phyloP scores from a whole-genome alignment of 2,113 vertebrate species.

The Ancistrus triradiatus region DNA sequence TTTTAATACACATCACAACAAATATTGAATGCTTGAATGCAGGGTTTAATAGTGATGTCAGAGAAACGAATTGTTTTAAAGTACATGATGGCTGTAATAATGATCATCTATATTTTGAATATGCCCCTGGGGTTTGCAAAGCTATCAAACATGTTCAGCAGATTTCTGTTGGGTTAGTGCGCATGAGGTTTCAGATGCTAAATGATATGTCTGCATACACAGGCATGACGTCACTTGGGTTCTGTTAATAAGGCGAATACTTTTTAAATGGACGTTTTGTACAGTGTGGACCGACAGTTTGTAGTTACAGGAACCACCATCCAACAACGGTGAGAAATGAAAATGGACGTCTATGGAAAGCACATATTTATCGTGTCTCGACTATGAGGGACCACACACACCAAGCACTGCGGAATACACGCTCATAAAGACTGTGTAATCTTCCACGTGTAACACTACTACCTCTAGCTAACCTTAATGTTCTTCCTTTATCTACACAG shows the following conservation, averaged over 20 bases:
- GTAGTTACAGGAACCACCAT: slow-evolving; percentile 20
- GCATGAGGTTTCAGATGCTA: background rate
- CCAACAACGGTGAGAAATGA: background rate
- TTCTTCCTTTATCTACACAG: no score
- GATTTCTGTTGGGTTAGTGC: background rate
- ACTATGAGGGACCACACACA: background rate
- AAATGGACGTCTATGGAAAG: background rate
- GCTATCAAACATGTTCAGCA: background rate
- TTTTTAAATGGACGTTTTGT: no score
- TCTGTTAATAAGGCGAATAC: no score
- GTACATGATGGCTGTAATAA: background rate
- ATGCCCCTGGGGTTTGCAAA: no score
- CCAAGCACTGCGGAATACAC: background rate
- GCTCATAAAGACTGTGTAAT: background rate
- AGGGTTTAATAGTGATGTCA: background rate
- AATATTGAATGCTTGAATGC: slow-evolving; percentile 8
- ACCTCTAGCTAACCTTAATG: no score
- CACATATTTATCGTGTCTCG: background rate
- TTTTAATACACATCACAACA: slow-evolving; percentile 28
- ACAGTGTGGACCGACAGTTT: no score
- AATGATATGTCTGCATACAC: background rate
- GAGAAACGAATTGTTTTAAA: slow-evolving; percentile 10
- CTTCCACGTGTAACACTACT: no score
- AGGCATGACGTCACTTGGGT: no score
- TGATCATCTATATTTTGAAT: no score